Evolutionary conservation across 2,113 vertebrate species (phyloP), one percentile per base, ranked within the genome.

Genomic region (Pao palembangensis): DNA sequence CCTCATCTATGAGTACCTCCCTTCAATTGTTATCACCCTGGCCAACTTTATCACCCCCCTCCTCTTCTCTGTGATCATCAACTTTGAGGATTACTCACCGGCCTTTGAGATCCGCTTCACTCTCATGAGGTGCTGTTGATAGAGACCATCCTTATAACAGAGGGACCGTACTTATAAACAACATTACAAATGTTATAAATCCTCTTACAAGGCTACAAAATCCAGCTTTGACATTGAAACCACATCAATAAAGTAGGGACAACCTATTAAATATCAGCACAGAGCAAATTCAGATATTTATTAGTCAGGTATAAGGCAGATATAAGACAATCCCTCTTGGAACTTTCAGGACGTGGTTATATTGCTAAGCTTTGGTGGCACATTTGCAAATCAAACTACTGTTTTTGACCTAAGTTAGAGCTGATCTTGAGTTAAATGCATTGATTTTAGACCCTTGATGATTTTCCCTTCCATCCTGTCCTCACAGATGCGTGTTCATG

Each of bases 1-100:
- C 67, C 92, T 99, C 41, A 67, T 97, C 14, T 85, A 91, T 25
- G 84, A 96, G 61, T 99, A 99, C 73, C 84, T 99, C 1, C 97
- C 97, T 11, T 99, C 97, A 6, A 93, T 98, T 0, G 95, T 98
- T 46, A 98, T 99, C 86, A 98, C 96, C 0, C 2, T 94, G 80
- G 94, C 93, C 65, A 98, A 98, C 86, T 95, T 96, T 75, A 78
- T 96, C 59, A 93, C 90, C 5, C 94, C 94, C 0, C 60, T 91
- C 21, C 88, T 96, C 58, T 98, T 98, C 80, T 91, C 90, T 2
- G 14, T 89, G 49, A 93, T 99, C 83, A 95, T 97, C 67, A 75
- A 41, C 76, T 93, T 80, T 20, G 97, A 99, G 85, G 95, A 98
- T 72, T 99, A 98, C 70, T 94, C 94, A 0, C 94, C 96, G 2